Conservation (phyloP, 2,797 vertebrate species). For the Crax fasciolata region DNA sequence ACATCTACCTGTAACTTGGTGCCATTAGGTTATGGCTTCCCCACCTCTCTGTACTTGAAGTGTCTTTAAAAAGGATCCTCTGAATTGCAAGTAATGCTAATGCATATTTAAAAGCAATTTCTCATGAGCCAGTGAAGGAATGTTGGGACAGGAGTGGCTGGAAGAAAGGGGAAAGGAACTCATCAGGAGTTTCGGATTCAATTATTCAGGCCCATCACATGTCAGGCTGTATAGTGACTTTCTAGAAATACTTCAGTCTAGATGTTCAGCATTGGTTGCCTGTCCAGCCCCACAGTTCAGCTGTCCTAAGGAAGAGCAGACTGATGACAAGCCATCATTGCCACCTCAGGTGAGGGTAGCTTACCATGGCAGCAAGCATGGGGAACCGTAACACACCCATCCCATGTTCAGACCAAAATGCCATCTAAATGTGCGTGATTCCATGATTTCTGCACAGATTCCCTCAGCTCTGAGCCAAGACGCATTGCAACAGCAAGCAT, state of each 20-base stretch:
- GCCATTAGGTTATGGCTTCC: background rate
- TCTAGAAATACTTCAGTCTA: slow-evolving; percentile 26
- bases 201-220: slow-evolving; percentile 33
- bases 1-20: background rate
- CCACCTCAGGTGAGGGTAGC: background rate
- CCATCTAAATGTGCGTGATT: background rate
- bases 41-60: background rate
- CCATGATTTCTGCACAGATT: background rate
- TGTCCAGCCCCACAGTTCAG: background rate
- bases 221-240: slow-evolving; percentile 27
- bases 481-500: background rate
- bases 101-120: background rate
- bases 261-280: background rate
- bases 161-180: background rate
- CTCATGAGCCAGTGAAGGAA: background rate
- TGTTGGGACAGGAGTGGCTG: background rate
- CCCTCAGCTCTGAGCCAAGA: background rate
- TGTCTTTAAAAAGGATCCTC: background rate
- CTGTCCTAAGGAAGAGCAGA: slow-evolving; percentile 10
- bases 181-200: background rate
- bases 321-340: background rate
- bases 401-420: background rate
- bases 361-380: background rate
- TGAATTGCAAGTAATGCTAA: background rate
- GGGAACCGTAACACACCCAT: background rate